phyloP scores from a whole-genome alignment of 1,140 invertebrate genomes.

The Lordiphosa clarofinis region DNA sequence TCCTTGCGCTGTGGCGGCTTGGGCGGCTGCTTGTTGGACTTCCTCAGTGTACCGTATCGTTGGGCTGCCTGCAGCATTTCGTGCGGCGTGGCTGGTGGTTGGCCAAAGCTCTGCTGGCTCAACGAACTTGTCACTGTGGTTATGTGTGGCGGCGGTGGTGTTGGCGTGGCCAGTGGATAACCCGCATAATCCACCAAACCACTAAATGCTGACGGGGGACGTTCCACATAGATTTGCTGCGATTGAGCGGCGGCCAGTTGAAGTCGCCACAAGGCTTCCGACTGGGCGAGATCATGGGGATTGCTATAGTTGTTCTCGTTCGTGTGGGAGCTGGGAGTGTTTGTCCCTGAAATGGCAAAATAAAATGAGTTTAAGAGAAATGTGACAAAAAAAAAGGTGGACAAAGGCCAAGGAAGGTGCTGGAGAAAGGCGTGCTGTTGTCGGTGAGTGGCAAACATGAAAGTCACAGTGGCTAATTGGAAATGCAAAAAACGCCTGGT shows the following conservation, averaged over 20 bases:
- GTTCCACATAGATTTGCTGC: conserved; percentile 78
- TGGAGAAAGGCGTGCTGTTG: conserved; percentile 16
- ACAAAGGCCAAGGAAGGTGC: conserved; percentile 15
- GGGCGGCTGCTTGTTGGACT: conserved; percentile 59
- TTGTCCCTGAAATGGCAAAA: conserved; percentile 50
- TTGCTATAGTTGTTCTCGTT: conserved; percentile 92
- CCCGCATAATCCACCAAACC: conserved; percentile 69
- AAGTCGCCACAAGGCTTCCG: conserved; percentile 94
- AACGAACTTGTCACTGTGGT: conserved; percentile 67
- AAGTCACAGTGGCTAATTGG: conserved; percentile 63
- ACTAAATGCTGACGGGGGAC: conserved; percentile 69
- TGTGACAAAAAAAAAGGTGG: not conserved
- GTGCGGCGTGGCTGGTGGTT: conserved; percentile 42
- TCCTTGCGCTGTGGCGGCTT: conserved; percentile 61
- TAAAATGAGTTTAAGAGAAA: conserved; percentile 9
- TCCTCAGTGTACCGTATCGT: conserved; percentile 68
- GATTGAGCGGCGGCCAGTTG: conserved; percentile 86
- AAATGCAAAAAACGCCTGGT: conserved; percentile 39
- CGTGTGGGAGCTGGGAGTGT: conserved; percentile 34
- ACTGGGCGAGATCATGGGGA: conserved; percentile 89
- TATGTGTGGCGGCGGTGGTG: conserved; percentile 58
- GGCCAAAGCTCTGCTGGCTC: conserved; percentile 63
- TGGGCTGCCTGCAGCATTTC: conserved; percentile 69
- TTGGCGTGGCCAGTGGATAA: conserved; percentile 38
- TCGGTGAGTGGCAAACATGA: conserved; percentile 39